Base-by-base conservation (phyloP, 1,140 invertebrate species). In the Trigoniulus corallinus region DNA sequence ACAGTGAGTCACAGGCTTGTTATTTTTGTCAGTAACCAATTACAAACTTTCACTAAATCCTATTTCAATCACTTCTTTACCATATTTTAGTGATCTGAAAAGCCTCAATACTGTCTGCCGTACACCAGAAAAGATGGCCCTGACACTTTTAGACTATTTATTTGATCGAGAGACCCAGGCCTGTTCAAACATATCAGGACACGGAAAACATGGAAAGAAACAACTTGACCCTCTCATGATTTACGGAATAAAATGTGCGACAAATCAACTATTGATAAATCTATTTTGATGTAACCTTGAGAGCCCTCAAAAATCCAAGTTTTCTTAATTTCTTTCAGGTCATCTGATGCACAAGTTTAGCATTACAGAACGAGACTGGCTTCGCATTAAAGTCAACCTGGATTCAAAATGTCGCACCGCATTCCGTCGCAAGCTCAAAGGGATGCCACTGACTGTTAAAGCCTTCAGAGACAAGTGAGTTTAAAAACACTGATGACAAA, bases 401-500 rank as follows among this genome's bases (percentile, higher is more conserved):
- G 67, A 71, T 54, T 69, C 67, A 12, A 71, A 71, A 55, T 71
- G 68, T 58, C 60, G 67, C 22, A 68, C 68, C 51, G 67, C 67
- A 27, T 68, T 67, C 54, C 53, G 67, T 1, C 55, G 67, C 29
- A 61, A 65, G 44, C 57, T 61, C 45, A 57, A 63, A 50, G 68
- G 67, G n/a, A 60, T 67, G 61, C 65, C 68, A 22, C 51, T 70
- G 21, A 63, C 59, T 20, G 65, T 67, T 24, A 70, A 69, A 57
- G 64, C 63, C 22, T 67, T 67, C 51, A 47, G 62, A 41, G 65
- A 65, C 10, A 57, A 59, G 57, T 54, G 41, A 43, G 41, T 43
- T n/a, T n/a, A n/a, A n/a, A n/a, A n/a, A n/a, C n/a, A n/a, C n/a
- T n/a, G n/a, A n/a, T n/a, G n/a, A n/a, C n/a, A n/a, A n/a, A n/a